Evolutionary conservation across 2,888 invertebrate genomes (phyloP), one percentile per base, ranked within the genome.

Genomic region (Melanostoma mellinum): DNA sequence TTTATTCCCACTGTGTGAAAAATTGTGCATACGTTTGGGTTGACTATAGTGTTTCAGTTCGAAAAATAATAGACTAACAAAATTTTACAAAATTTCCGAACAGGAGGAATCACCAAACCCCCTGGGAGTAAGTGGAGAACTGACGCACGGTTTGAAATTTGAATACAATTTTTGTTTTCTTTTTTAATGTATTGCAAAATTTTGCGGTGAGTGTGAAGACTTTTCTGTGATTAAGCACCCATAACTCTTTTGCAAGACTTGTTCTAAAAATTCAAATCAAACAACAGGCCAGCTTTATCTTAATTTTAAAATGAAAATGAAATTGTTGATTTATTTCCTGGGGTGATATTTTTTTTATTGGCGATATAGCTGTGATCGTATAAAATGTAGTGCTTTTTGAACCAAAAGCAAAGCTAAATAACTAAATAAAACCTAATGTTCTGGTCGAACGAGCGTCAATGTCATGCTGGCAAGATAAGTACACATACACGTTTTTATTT

Each of bases 71-170:
- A 20, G 20, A 20, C 1, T 20, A 1, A 20, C 1, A 0, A 20
- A 20, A 20, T 20, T 85, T 71, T 74, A 73, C 87, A 89, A 88
- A 86, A 88, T 90, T 88, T 87, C 89, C 63, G 87, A 88, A 68
- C 86, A 86, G 79, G 86, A 87, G 82, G 88, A 88, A 55, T 85
- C 87, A 71, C 44, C 75, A 0, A 87, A 87, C 74, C 86, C 88
- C 77, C 67, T 88, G n/a, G 87, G 86, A 76, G 89, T 90, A 90
- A 89, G 89, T 89, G 71, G 9, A 35, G 46, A 52, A 38, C 33
- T 65, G 65, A 56, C 63, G 36, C 10, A 33, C 40, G 33, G 44
- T 60, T 61, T 61, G 46, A 46, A 6, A 33, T 61, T 40, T 40
- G 1, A 6, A 20, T 48, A 48, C 35, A 40, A 6, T 20, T 50